These are phyloP conservation scores for Deroptyus accipitrinus DNA, from an alignment of 2,113 vertebrate genomes.

Conservation along the genomic window DNA sequence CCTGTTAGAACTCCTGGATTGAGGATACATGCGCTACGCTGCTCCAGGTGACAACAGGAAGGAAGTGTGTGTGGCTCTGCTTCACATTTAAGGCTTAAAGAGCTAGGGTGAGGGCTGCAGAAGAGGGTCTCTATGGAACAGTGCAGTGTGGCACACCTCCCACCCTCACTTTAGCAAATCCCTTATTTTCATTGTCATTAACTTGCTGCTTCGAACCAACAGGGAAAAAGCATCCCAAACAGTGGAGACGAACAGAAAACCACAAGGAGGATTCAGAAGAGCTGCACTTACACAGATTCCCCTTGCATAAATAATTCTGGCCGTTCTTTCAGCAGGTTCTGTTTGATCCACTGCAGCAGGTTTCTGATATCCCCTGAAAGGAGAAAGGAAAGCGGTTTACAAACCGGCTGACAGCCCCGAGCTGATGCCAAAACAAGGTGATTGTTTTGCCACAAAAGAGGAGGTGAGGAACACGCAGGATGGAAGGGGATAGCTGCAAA, in stretches of 20 bases:
- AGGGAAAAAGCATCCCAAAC: neutral
- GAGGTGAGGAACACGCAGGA: neutral
- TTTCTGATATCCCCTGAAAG: conserved; percentile 90
- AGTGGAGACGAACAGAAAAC: neutral
- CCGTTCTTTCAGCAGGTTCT: conserved; percentile 91
- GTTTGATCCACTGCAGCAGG: conserved; percentile 94
- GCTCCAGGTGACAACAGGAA: neutral
- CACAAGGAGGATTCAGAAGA: neutral
- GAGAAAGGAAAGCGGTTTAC: conserved; percentile 46
- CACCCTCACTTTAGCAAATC: neutral
- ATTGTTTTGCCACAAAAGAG: neutral
- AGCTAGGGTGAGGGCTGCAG: neutral
- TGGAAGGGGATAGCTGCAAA: neutral
- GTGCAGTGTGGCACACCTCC: neutral
- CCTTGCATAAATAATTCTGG: conserved; percentile 95
- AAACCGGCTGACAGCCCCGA: neutral
- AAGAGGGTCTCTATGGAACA: neutral
- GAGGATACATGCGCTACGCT: neutral
- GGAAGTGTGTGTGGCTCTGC: neutral
- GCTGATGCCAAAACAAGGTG: neutral
- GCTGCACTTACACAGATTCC: conserved; percentile 88
- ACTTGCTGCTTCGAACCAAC: neutral
- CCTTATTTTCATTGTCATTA: neutral
- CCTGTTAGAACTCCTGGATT: conserved; percentile 15
- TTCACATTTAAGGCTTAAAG: neutral